phyloP scores from a whole-genome alignment of 2,888 invertebrate species.

The Prosopocoilus inquinatus region DNA sequence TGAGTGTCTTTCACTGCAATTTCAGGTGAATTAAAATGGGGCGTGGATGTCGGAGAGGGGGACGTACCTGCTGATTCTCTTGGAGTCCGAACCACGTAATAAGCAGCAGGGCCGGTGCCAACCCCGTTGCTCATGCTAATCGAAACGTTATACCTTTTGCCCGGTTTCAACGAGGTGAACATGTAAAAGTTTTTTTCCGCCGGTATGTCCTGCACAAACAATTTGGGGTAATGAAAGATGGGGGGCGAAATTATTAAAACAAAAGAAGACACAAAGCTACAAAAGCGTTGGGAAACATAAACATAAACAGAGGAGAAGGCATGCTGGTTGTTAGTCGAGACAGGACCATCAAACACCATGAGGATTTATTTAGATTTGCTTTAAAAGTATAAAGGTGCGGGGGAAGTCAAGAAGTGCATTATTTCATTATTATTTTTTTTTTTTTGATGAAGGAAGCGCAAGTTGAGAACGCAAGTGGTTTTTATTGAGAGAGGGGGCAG shows the following conservation, averaged over 20 bases:
- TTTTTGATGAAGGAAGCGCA: too few species aligned
- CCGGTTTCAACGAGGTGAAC: constrained; percentile 71
- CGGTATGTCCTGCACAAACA: constrained; percentile 64
- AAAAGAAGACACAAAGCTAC: not conserved
- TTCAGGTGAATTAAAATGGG: not conserved
- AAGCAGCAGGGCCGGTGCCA: constrained; percentile 74
- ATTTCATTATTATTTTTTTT: too few species aligned
- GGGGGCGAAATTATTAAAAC: too few species aligned
- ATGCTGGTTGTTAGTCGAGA: not conserved
- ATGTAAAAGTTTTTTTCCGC: constrained; percentile 71
- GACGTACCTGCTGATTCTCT: constrained; percentile 61
- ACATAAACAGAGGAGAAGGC: not conserved
- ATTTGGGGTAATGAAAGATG: constrained; percentile 7
- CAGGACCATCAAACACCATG: not conserved
- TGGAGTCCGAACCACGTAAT: constrained; percentile 65
- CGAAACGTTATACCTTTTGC: constrained; percentile 72
- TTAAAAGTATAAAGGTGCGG: too few species aligned
- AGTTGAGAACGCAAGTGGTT: too few species aligned
- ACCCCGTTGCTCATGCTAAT: constrained; percentile 77
- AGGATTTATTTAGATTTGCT: too few species aligned
- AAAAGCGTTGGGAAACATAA: not conserved
- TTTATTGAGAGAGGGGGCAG: not conserved
- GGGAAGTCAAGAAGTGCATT: too few species aligned
- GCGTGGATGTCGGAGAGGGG: not conserved
- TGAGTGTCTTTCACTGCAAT: constrained; percentile 63